A percentile compares a stretch with the other conserved stretches of the same genome.
Evolutionary conservation across 2,797 vertebrate genomes (phyloP).

Genomic region (Anguilla marmorata): DNA sequence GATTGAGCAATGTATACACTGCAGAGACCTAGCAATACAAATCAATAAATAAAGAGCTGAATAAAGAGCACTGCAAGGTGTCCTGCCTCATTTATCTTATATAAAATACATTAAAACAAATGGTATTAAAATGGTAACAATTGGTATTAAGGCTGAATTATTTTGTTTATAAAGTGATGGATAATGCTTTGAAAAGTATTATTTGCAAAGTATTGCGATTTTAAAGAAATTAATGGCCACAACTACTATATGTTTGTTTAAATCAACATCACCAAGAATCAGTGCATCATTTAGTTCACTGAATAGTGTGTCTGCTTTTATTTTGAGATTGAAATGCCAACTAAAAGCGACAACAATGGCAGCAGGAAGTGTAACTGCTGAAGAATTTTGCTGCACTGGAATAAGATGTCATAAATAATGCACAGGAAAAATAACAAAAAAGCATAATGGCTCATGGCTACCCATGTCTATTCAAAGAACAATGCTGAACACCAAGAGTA

Average conservation of each 20-base stretch:
- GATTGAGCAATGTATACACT: constrained; percentile 70
- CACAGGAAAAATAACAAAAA: constrained; percentile 30
- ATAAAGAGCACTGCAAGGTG: constrained; percentile 28
- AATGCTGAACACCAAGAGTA: background rate
- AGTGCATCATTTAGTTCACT: background rate
- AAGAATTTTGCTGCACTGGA: constrained; percentile 62
- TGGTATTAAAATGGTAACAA: background rate
- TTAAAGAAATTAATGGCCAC: background rate
- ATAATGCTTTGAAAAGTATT: background rate
- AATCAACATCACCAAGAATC: constrained; percentile 1
- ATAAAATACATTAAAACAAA: background rate
- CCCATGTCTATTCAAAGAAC: background rate
- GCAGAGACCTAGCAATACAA: constrained; percentile 70
- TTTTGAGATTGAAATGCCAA: background rate
- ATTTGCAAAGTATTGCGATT: background rate
- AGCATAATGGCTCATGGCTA: background rate
- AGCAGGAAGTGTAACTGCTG: background rate
- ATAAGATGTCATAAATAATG: constrained; percentile 55
- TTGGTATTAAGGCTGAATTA: background rate
- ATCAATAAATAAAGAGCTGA: constrained; percentile 59
- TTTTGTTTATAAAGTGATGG: background rate
- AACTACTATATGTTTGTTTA: background rate
- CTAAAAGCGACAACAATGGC: background rate
- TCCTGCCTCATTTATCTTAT: constrained; percentile 24
- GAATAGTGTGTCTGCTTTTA: background rate